phyloP scores from a whole-genome alignment of 2,888 invertebrate species.

The Athalia rosae region DNA sequence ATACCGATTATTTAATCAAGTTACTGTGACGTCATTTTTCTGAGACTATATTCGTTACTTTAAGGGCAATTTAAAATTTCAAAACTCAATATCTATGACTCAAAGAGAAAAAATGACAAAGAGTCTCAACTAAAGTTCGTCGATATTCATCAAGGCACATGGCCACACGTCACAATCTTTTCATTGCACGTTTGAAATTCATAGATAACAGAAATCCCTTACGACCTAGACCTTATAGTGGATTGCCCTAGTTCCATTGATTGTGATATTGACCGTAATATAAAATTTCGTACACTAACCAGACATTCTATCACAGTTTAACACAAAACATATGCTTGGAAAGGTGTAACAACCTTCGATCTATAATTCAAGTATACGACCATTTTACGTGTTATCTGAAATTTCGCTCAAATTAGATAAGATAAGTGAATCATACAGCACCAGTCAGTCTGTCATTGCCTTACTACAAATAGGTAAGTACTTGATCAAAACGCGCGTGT shows the following conservation, averaged over 20 bases:
- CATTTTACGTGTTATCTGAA: not conserved
- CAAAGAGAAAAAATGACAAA: not conserved
- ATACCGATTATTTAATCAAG: not conserved
- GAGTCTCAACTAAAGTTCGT: not conserved
- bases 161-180: not conserved
- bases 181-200: not conserved
- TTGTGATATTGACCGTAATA: not conserved
- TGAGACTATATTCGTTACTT: not conserved
- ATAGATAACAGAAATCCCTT: not conserved
- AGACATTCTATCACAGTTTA: conserved; percentile 19
- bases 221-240: not conserved
- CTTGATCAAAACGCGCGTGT: too few species aligned
- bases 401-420: conserved; percentile 6
- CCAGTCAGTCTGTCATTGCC: not conserved
- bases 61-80: too few species aligned
- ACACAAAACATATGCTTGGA: not conserved
- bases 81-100: too few species aligned
- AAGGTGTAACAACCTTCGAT: not conserved
- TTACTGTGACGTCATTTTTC: not conserved
- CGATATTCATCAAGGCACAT: not conserved
- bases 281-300: conserved; percentile 7
- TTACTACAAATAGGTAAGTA: not conserved
- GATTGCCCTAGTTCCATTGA: not conserved
- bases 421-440: conserved; percentile 16
- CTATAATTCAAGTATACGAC: not conserved